phyloP scores from a whole-genome alignment of 2,888 invertebrate genomes.

The Caenorhabditis sp. region DNA sequence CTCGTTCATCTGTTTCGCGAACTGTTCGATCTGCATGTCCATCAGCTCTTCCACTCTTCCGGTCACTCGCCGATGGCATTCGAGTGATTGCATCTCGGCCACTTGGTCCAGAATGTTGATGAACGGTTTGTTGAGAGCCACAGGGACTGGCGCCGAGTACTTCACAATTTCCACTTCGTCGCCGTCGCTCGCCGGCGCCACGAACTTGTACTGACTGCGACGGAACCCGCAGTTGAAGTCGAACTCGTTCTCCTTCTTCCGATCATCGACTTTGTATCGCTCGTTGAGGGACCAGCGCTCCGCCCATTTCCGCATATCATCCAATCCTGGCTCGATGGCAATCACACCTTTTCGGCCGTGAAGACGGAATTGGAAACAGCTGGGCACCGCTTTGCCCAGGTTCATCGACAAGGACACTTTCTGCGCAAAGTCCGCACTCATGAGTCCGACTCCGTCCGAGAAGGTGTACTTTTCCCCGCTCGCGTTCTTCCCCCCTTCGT shows the following conservation, averaged over 20 bases:
- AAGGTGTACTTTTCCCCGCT: constrained; percentile 37
- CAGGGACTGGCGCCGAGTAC: constrained; percentile 66
- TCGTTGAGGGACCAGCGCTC: too few relatives aligned
- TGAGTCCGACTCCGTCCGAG: constrained; percentile 73
- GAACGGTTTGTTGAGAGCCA: constrained; percentile 79
- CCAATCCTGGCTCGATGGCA: constrained; percentile 69
- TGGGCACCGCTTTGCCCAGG: constrained; percentile 26
- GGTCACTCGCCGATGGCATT: constrained; percentile 64
- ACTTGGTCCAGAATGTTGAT: constrained; percentile 78
- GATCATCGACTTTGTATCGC: neutral
- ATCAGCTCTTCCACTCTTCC: constrained; percentile 72
- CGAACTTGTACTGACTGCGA: constrained; percentile 41
- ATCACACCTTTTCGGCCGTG: constrained; percentile 78
- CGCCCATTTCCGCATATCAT: constrained; percentile 47
- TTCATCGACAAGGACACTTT: constrained; percentile 11
- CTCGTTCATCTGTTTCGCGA: constrained; percentile 65
- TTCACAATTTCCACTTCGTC: constrained; percentile 74
- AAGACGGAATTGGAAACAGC: constrained; percentile 70
- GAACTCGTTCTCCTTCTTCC: neutral
- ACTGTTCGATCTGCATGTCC: constrained; percentile 66
- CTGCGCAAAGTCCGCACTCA: constrained; percentile 47
- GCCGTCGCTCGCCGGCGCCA: constrained; percentile 8
- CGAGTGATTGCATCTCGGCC: constrained; percentile 64
- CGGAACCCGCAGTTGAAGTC: constrained; percentile 24
- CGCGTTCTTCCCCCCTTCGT: constrained; percentile 38